Percentiles rank a stretch among this genome's conserved stretches.
Evolutionary conservation across 2,888 invertebrate genomes (phyloP).

Genomic region (Chydorus sphaericus): DNA sequence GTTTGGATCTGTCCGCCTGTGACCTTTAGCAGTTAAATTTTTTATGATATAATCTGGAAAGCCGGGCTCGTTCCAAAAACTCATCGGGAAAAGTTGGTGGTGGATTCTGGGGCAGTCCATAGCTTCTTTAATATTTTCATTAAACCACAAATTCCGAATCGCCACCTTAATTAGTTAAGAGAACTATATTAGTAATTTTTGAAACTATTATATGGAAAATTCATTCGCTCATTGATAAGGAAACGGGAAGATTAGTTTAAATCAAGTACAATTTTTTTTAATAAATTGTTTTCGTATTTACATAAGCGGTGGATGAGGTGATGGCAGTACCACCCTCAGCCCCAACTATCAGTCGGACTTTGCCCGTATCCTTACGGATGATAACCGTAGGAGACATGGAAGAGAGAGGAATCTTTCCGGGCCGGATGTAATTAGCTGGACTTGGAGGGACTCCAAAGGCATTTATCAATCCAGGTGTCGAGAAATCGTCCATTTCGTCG

Average conservation of each 20-base stretch:
- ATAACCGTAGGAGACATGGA: constrained; percentile 81
- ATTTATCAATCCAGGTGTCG: constrained; percentile 47
- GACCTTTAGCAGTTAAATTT: constrained; percentile 5
- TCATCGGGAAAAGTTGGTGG: constrained; percentile 67
- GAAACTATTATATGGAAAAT: not conserved
- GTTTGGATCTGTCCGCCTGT: not conserved
- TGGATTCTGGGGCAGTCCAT: constrained; percentile 66
- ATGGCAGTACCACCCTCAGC: constrained; percentile 42
- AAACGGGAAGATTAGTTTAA: too few species aligned
- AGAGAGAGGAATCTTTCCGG: constrained; percentile 71
- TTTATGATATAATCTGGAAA: constrained; percentile 34
- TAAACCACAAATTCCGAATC: constrained; percentile 56
- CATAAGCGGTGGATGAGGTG: constrained; percentile 33
- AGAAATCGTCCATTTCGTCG: constrained; percentile 85
- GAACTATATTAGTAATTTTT: not conserved
- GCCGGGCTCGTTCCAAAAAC: constrained; percentile 51
- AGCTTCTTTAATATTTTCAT: constrained; percentile 57
- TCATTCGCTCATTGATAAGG: not conserved
- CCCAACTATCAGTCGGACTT: constrained; percentile 35
- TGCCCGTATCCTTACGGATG: constrained; percentile 32
- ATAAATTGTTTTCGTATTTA: constrained; percentile 18
- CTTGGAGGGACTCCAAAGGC: constrained; percentile 62
- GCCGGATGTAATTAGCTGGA: constrained; percentile 64
- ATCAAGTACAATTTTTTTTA: not conserved
- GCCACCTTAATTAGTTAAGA: not conserved